Evolutionary conservation across 2,888 invertebrate genomes (phyloP).

Genomic region (Hanleya hanleyi): DNA sequence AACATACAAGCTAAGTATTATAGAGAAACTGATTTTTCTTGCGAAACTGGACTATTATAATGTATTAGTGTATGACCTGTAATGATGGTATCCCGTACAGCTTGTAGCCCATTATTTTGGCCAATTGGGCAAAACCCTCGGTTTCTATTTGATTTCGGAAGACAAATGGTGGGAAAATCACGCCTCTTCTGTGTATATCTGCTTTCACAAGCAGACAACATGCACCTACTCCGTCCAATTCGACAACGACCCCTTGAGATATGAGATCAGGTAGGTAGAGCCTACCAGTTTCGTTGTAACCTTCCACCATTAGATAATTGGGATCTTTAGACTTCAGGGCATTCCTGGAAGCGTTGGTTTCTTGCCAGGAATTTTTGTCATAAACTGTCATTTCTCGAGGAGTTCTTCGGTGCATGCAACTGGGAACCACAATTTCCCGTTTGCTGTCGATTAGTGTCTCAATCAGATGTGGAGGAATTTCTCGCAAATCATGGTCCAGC

Average conservation of each 20-base stretch:
- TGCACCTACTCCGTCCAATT: constrained; percentile 46
- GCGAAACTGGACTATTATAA: neutral
- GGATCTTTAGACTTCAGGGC: constrained; percentile 5
- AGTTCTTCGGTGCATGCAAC: constrained; percentile 32
- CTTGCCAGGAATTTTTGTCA: constrained; percentile 47
- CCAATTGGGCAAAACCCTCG: constrained; percentile 48
- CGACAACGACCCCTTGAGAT: constrained; percentile 32
- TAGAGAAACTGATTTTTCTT: neutral
- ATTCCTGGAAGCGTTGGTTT: constrained; percentile 31
- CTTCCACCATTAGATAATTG: constrained; percentile 45
- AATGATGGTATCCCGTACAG: constrained; percentile 38
- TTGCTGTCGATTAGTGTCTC: constrained; percentile 31
- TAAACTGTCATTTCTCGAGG: constrained; percentile 22
- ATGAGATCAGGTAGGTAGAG: constrained; percentile 30
- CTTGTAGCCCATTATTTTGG: constrained; percentile 28
- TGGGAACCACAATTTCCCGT: constrained; percentile 37
- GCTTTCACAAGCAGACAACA: constrained; percentile 43
- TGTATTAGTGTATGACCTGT: constrained; percentile 21
- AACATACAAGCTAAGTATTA: no score
- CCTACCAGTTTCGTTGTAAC: constrained; percentile 32
- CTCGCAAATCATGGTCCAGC: constrained; percentile 42
- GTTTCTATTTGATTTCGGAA: constrained; percentile 45
- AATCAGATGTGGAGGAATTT: constrained; percentile 37
- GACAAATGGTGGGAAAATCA: constrained; percentile 41
- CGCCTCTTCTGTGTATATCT: constrained; percentile 39